Evolutionary conservation across 2,113 vertebrate species (phyloP).

Genomic region (Butorides virescens): DNA sequence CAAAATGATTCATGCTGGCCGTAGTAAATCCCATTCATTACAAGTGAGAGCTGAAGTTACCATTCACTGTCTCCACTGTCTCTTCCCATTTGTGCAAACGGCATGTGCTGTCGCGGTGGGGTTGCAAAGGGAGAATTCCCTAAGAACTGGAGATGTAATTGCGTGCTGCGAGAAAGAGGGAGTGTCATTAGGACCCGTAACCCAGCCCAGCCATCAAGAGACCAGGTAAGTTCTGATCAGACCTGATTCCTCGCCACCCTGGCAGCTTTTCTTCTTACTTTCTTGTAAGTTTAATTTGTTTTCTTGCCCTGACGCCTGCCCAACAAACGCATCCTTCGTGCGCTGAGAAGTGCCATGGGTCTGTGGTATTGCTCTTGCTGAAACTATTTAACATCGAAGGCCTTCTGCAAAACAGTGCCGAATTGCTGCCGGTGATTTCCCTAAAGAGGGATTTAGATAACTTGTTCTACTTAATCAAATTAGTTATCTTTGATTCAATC

Average conservation of each 20-base stretch:
- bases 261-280: background rate
- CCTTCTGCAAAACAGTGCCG: background rate
- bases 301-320: background rate
- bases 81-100: background rate
- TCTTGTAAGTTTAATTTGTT: background rate
- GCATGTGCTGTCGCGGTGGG: accelerated
- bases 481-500: constrained; percentile 33
- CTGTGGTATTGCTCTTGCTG: background rate
- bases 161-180: background rate
- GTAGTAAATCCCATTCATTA: background rate
- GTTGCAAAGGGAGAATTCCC: background rate
- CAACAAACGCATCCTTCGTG: accelerated
- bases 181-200: accelerated
- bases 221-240: background rate
- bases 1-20: constrained; percentile 41
- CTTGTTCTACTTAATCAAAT: constrained; percentile 56
- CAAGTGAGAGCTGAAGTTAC: background rate
- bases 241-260: background rate
- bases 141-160: background rate
- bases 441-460: constrained; percentile 3
- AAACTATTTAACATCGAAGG: background rate
- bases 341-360: background rate
- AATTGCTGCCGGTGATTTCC: background rate
- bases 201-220: background rate
- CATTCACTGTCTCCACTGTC: background rate